Evolutionary conservation across 2,888 invertebrate species (phyloP), one percentile per base, ranked within the genome.

Genomic region (Rhagonycha fulva): DNA sequence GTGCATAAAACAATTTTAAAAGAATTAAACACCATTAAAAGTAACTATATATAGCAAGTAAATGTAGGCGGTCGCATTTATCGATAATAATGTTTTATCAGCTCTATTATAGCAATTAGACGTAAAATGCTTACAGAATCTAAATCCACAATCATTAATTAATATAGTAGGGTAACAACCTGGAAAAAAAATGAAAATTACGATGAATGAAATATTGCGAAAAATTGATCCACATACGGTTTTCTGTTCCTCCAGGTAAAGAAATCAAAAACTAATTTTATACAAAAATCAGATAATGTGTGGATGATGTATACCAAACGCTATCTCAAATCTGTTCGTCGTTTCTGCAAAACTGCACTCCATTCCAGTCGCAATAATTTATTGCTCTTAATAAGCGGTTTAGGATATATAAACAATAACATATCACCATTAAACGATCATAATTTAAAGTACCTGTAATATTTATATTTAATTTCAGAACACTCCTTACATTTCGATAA

Each of bases 301-400:
- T 47, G 47, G 47, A 47, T 47, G 47, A 47, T 47, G 47, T 47
- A 47, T 47, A 47, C 47, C 5, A n/a, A 47, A 47, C 47, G 47
- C 47, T 47, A 47, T 47, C 47, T n/a, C 47, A 47, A 47, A 47
- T 47, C 47, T 47, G 47, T 47, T 47, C 47, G n/a, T 47, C 47
- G 47, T 47, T 47, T 70, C 75, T 75, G 47, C 62, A 67, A 28
- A 71, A 71, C 75, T 75, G 66, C 72, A 76, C 72, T 71, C 26
- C 28, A 26, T 76, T 47, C 47, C 47, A 47, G 47, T 7, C 47
- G n/a, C 47, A 47, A 68, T 70, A 76, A 76, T 76, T 76, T 76
- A 76, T 76, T 47, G 24, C 70, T 26, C 63, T 14, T 76, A 76
- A 76, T 76, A 76, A 76, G 76, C 76, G 70, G 70, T 72, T 76